These are phyloP conservation scores for Polypedilum vanderplanki DNA, from an alignment of 1,140 invertebrate species.

Conservation along the genomic window DNA sequence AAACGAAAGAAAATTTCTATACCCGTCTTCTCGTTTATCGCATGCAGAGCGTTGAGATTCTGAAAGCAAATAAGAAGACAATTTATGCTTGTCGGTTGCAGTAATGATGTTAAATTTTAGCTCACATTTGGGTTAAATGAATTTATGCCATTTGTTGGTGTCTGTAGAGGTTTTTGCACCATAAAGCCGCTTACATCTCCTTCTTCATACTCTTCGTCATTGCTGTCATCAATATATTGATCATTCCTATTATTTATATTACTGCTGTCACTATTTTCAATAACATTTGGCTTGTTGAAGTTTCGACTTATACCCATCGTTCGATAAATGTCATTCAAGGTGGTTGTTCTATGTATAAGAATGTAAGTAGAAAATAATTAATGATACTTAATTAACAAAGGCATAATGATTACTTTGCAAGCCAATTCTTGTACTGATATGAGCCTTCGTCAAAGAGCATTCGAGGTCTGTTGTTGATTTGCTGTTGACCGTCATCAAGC, in stretches of 20 bases:
- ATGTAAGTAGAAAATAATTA: neutral
- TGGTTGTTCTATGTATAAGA: slow-evolving; percentile 47
- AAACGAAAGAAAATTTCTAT: neutral
- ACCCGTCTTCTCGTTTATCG: neutral
- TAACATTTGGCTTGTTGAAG: slow-evolving; percentile 36
- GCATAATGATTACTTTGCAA: slow-evolving; percentile 50
- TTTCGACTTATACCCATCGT: slow-evolving; percentile 33
- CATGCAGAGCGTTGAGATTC: neutral
- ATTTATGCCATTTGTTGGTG: neutral
- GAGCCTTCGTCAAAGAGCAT: slow-evolving; percentile 55
- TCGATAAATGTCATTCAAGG: slow-evolving; percentile 54
- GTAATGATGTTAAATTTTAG: neutral
- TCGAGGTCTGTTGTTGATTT: slow-evolving; percentile 38
- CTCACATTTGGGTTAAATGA: neutral
- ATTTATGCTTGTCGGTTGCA: neutral
- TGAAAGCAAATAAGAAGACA: neutral
- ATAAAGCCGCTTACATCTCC: slow-evolving; percentile 47
- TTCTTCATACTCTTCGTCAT: slow-evolving; percentile 35
- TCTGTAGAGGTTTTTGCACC: slow-evolving; percentile 37
- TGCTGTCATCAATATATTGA: slow-evolving; percentile 36
- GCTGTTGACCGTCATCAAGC: slow-evolving; percentile 38
- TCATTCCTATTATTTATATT: slow-evolving; percentile 34
- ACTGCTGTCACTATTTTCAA: slow-evolving; percentile 28
- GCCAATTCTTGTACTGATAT: slow-evolving; percentile 54
- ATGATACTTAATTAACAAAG: no score